phyloP scores from a whole-genome alignment of 1,140 invertebrate genomes.

The Drosophila bifasciata region DNA sequence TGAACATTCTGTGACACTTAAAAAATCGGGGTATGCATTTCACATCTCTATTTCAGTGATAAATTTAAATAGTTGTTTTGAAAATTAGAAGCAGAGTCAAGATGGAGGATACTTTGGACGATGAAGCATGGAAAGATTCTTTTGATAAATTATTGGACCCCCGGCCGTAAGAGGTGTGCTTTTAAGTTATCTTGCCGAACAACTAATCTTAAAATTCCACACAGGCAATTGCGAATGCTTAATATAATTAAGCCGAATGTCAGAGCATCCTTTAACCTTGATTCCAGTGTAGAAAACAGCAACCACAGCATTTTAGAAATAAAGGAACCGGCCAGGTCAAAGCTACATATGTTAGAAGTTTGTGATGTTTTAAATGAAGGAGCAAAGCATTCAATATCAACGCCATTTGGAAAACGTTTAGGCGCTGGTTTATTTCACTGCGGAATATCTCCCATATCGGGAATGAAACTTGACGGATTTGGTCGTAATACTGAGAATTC shows the following conservation, averaged over 20 bases:
- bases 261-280: constrained; percentile 68
- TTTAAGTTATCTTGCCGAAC: background rate
- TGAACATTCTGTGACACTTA: no score
- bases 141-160: constrained; percentile 68
- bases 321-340: background rate
- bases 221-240: constrained; percentile 54
- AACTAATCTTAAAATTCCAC: background rate
- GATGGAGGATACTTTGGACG: constrained; percentile 57
- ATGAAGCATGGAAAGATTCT: constrained; percentile 69
- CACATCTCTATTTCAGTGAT: background rate
- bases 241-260: constrained; percentile 63
- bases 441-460: constrained; percentile 57
- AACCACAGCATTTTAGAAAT: constrained; percentile 16
- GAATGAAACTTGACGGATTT: constrained; percentile 45
- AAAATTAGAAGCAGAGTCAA: no score
- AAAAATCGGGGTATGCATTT: background rate
- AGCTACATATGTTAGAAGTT: background rate
- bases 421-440: constrained; percentile 60
- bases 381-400: constrained; percentile 49
- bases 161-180: constrained; percentile 43
- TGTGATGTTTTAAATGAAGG: background rate
- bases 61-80: no score
- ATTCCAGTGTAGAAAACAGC: constrained; percentile 77
- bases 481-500: background rate
- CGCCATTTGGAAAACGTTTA: constrained; percentile 44